Base-by-base conservation (phyloP, 1,140 invertebrate species). In the Trachymyrmex cornetzi region DNA sequence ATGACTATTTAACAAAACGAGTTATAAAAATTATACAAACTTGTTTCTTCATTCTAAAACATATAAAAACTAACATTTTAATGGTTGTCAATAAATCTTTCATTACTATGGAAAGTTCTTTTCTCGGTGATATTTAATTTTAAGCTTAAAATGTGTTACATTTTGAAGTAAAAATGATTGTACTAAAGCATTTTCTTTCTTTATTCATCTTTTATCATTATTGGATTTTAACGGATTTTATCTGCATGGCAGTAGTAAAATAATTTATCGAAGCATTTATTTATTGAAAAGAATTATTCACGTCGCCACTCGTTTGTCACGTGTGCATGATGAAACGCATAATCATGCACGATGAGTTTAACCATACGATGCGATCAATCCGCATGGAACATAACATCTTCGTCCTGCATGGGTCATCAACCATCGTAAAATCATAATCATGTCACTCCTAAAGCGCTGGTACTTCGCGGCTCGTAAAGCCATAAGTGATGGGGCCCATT, bases 381-480 rank as follows among this genome's bases (percentile, higher is more conserved):
- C 64, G 9, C 72, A n/a, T 50, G 53, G 55, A 86, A 85, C 75
- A 87, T 90, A 85, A 90, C 86, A 88, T 87, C 89, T 87, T 85
- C 66, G 59, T 59, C 53, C 64, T 48, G 66, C 79, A 74, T 50
- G 85, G 74, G 38, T 88, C 90, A 85, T 88, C 64, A 53, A 55
- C 87, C 77, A 57, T 72, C 63, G 77, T 91, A 80, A 93, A 92
- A 92, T 44, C 38, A 86, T 93, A 93, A 94, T 94, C 91, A 86
- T 92, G 92, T 93, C 91, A 91, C 53, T 80, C 85, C 50, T 79
- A 74, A 89, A 87, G 87, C 84, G 85, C 77, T 88, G 89, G 72
- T 77, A 88, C 85, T 93, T 94, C 87, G 86, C 91, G 89, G 86
- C 91, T 94, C 92, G 92, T 94, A 94, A 94, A 93, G 85, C 89